Conservation (phyloP, 2,113 vertebrate species). For the Thamnophis sirtalis region DNA sequence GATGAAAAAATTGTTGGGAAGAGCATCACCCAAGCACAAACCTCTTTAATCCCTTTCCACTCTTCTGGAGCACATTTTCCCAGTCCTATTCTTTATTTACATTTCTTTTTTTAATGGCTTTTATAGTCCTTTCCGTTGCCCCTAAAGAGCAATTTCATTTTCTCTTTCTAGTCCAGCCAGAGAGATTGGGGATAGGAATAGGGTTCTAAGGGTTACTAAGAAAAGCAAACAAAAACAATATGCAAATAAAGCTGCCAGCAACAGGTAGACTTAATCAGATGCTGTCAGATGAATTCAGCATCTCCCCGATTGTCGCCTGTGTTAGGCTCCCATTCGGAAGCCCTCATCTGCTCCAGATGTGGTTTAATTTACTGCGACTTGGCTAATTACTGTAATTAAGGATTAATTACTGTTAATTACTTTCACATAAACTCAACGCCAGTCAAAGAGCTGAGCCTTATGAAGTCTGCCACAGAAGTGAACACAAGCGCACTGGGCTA, state of each 20-base stretch:
- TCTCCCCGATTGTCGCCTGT: conserved; percentile 78
- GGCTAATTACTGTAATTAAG: conserved; percentile 99
- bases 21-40: neutral
- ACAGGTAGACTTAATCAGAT: conserved; percentile 84
- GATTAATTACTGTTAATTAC: conserved; percentile 99
- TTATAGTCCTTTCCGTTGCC: conserved; percentile 51
- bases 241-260: conserved; percentile 71
- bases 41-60: neutral
- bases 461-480: conserved; percentile 85
- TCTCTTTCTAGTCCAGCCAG: conserved; percentile 25
- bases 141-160: conserved; percentile 15
- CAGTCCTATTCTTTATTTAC: conserved; percentile 12
- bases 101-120: conserved; percentile 36
- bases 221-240: conserved; percentile 71
- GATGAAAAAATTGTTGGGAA: neutral
- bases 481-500: conserved; percentile 71
- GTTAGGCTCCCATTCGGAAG: conserved; percentile 77
- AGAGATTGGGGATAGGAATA: conserved; percentile 41
- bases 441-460: conserved; percentile 92
- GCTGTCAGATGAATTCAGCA: conserved; percentile 78
- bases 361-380: conserved; percentile 99
- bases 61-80: neutral
- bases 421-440: conserved; percentile 99
- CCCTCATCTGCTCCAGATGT: conserved; percentile 97
- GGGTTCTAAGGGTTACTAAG: conserved; percentile 61